A percentile compares a stretch with the other conserved stretches of the same genome.
These are phyloP conservation scores for Ginglymostoma cirratum DNA, from an alignment of 2,113 vertebrate species.

Conservation along the genomic window DNA sequence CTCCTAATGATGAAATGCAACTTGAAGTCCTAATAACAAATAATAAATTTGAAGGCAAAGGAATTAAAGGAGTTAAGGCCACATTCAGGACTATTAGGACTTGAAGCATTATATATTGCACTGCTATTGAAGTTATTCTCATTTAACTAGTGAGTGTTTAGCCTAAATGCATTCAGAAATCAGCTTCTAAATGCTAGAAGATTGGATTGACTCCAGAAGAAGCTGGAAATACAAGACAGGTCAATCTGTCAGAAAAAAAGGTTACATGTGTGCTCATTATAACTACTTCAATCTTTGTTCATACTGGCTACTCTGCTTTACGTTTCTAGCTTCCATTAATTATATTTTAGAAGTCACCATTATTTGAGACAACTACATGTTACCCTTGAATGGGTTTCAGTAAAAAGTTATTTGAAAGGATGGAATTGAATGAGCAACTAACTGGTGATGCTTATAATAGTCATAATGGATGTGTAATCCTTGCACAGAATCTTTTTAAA, in stretches of 20 bases:
- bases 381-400: neutral
- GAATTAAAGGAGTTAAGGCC: neutral
- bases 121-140: neutral
- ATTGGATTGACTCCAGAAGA: neutral
- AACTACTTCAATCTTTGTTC: neutral
- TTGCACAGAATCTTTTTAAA: neutral
- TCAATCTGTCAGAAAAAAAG: neutral
- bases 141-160: neutral
- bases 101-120: neutral
- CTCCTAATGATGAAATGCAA: neutral
- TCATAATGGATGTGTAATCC: neutral
- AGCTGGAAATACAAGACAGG: neutral
- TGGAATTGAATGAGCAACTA: neutral
- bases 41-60: neutral
- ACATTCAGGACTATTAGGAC: neutral
- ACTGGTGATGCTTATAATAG: neutral
- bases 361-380: neutral
- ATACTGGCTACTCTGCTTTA: neutral
- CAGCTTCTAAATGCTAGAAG: neutral
- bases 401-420: neutral
- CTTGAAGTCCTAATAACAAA: neutral
- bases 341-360: neutral
- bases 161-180: neutral
- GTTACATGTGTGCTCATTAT: neutral
- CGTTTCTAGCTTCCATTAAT: neutral